Conservation (phyloP, 2,797 vertebrate species). For the Apodemus agrarius region DNA sequence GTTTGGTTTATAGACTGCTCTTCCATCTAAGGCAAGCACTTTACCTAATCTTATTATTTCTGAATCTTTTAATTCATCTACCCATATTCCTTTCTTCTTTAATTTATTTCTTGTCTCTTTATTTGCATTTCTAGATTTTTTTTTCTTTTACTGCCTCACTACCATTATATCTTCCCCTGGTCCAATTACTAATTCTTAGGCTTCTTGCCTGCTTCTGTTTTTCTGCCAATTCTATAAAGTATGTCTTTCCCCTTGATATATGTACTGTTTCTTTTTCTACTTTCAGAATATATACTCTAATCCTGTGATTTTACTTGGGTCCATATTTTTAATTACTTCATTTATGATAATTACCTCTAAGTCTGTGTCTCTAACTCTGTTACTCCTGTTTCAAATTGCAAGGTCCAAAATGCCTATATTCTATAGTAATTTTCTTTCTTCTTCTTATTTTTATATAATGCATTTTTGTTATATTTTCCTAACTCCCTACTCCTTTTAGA, state of each 20-base stretch:
- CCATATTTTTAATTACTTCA: neutral
- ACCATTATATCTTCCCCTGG: neutral
- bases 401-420: neutral
- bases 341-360: slow-evolving; percentile 4
- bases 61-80: neutral
- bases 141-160: slow-evolving; percentile 13
- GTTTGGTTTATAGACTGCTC: neutral
- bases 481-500: neutral
- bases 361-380: neutral
- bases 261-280: neutral
- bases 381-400: neutral
- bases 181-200: neutral
- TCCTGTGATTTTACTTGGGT: neutral
- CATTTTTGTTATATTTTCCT: neutral
- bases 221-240: slow-evolving; percentile 10
- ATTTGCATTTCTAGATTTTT: neutral
- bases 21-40: neutral
- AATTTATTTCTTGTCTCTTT: slow-evolving; percentile 7
- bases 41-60: neutral
- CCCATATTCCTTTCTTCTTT: neutral
- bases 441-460: neutral
- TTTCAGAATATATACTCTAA: neutral
- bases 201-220: neutral
- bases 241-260: neutral
- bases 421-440: neutral